Evolutionary conservation across 1,140 invertebrate genomes (phyloP).

Genomic region (Stegodyphus dumicola): DNA sequence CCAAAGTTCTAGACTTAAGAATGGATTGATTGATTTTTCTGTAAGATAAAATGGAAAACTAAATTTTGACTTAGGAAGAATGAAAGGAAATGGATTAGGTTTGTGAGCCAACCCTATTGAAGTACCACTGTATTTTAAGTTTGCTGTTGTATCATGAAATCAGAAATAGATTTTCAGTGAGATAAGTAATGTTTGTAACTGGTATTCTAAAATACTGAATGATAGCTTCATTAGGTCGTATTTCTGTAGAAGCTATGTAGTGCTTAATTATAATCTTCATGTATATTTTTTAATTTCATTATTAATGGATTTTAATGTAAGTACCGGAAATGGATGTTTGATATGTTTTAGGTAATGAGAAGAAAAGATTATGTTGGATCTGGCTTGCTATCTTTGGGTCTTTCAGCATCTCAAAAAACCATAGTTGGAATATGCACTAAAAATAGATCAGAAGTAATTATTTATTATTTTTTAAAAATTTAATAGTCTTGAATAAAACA

Average conservation of each 20-base stretch:
- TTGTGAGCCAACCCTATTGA: no score
- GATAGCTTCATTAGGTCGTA: background rate
- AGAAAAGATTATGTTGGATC: slow-evolving; percentile 43
- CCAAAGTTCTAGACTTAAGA: no score
- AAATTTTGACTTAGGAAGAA: no score
- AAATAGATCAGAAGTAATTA: slow-evolving; percentile 42
- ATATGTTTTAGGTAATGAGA: slow-evolving; percentile 25
- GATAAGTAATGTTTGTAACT: background rate
- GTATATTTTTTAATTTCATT: background rate
- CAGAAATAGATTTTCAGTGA: background rate
- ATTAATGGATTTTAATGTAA: background rate
- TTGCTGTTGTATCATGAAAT: background rate
- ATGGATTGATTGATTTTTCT: no score
- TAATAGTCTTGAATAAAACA: background rate
- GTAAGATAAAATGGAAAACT: no score
- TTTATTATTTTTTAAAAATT: background rate
- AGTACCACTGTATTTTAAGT: no score
- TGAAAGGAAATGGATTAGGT: no score
- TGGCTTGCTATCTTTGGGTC: slow-evolving; percentile 18
- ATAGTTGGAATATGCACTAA: slow-evolving; percentile 45
- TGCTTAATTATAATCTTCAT: background rate
- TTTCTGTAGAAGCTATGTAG: background rate
- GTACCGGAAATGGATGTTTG: background rate
- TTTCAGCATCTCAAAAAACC: slow-evolving; percentile 12
- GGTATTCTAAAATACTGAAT: background rate